Conservation (phyloP, 2,888 invertebrate genomes). For the Yponomeuta plumbellus region DNA sequence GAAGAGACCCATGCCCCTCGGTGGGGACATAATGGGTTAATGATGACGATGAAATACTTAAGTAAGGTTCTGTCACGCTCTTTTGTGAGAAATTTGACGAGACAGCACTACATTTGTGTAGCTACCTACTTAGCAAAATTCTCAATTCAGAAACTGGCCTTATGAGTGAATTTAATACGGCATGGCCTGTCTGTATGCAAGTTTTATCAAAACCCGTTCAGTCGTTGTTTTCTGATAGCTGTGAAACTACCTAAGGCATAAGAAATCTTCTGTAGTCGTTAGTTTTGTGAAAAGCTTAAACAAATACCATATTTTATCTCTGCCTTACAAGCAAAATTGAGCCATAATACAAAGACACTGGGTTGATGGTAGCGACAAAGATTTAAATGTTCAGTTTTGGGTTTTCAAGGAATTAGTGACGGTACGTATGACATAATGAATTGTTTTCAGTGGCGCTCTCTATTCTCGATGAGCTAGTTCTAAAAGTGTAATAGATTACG, state of each 20-base stretch:
- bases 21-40: no score
- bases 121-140: no score
- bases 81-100: no score
- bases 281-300: neutral
- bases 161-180: no score
- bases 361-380: neutral
- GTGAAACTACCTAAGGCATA: neutral
- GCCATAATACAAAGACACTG: neutral
- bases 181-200: no score
- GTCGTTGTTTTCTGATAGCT: neutral
- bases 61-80: no score
- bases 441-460: conserved; percentile 7
- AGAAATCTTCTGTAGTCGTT: neutral
- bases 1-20: no score
- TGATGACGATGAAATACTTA: no score
- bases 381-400: neutral
- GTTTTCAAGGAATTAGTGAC: conserved; percentile 3
- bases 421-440: conserved; percentile 14
- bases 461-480: neutral
- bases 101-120: no score
- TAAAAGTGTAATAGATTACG: no score
- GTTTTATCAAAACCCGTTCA: no score
- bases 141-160: no score
- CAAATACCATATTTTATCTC: neutral
- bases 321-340: neutral